Percentiles rank a stretch among this genome's conserved stretches.
Evolutionary conservation across 2,113 vertebrate genomes (phyloP).

Genomic region (Panurus biarmicus): DNA sequence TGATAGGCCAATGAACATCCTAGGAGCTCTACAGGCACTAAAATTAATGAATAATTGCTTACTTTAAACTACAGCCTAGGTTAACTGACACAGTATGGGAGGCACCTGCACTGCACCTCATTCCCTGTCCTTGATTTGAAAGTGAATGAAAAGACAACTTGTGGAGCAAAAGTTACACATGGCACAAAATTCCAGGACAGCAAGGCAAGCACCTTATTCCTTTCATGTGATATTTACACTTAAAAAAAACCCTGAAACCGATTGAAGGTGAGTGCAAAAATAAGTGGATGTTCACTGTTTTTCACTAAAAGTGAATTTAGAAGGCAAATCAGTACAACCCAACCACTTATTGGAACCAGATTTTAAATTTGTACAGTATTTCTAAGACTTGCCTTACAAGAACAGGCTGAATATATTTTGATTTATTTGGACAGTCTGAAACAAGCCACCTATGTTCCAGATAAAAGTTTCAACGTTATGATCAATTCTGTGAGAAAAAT

Average conservation of each 20-base stretch:
- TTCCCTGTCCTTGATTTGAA: not conserved
- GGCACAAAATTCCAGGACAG: not conserved
- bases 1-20: not conserved
- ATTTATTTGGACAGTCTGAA: not conserved
- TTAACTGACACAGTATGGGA: rapidly evolving
- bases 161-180: rapidly evolving
- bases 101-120: not conserved
- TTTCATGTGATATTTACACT: not conserved
- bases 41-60: not conserved
- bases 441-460: not conserved
- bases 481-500: not conserved
- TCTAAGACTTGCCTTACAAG: not conserved
- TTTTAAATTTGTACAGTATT: not conserved
- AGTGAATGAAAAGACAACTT: not conserved
- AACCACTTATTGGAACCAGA: not conserved
- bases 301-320: not conserved
- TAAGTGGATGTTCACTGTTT: not conserved
- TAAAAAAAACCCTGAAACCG: too few species aligned
- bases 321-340: not conserved
- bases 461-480: not conserved
- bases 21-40: not conserved
- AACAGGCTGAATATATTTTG: not conserved
- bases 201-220: not conserved
- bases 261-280: not conserved
- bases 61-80: not conserved